phyloP scores from a whole-genome alignment of 1,140 invertebrate genomes.

The Mactra quadrangularis region DNA sequence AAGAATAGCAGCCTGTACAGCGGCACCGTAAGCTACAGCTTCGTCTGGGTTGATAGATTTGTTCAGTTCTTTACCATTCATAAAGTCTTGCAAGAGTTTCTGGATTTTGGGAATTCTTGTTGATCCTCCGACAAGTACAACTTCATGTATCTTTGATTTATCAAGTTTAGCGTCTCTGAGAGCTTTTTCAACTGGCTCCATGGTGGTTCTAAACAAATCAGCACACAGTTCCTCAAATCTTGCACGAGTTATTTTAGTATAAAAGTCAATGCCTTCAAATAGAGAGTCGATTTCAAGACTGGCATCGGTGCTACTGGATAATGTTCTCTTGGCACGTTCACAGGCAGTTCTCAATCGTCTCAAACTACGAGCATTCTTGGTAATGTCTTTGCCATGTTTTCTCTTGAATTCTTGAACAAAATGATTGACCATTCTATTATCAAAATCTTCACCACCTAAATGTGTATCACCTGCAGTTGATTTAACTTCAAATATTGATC shows the following conservation, averaged over 20 bases:
- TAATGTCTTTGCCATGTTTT: slow-evolving; percentile 97
- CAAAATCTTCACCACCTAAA: slow-evolving; percentile 89
- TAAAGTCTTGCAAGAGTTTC: slow-evolving; percentile 95
- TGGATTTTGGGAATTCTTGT: slow-evolving; percentile 99
- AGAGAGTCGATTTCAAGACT: slow-evolving; percentile 91
- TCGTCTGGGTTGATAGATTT: slow-evolving; percentile 94
- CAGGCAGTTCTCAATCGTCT: slow-evolving; percentile 96
- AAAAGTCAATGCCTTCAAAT: slow-evolving; percentile 98
- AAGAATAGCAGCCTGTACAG: slow-evolving; percentile 85
- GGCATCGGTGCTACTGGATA: slow-evolving; percentile 97
- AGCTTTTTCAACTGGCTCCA: slow-evolving; percentile 98
- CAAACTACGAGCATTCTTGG: slow-evolving; percentile 95
- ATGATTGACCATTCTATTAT: slow-evolving; percentile 90
- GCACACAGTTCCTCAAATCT: slow-evolving; percentile 89
- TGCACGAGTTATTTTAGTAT: slow-evolving; percentile 96
- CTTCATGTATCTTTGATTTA: slow-evolving; percentile 96
- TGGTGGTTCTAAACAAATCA: slow-evolving; percentile 93
- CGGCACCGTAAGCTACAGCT: slow-evolving; percentile 90
- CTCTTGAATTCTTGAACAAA: slow-evolving; percentile 87
- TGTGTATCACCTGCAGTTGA: slow-evolving; percentile 87
- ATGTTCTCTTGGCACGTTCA: slow-evolving; percentile 97
- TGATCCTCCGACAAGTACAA: slow-evolving; percentile 98
- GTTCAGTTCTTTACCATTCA: slow-evolving; percentile 96
- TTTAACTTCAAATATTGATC: slow-evolving; percentile 87
- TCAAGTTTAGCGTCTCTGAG: slow-evolving; percentile 97